These are phyloP conservation scores for Chrysogorgia sp. DNA, from an alignment of 92 coral and sea anemone species.

Conservation along the genomic window DNA sequence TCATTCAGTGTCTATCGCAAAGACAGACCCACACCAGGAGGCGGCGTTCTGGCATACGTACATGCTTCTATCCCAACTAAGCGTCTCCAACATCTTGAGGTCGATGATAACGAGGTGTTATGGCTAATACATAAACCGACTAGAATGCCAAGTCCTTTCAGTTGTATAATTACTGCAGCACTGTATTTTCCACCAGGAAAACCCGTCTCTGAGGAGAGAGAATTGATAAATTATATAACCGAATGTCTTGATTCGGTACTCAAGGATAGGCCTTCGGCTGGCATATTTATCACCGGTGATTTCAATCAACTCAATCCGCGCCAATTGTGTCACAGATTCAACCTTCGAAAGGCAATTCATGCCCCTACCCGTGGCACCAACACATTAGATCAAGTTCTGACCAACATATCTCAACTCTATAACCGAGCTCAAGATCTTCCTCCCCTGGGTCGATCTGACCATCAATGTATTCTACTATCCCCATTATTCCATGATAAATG, in stretches of 20 bases:
- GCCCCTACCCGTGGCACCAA: conserved; percentile 36
- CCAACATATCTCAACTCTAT: conserved; percentile 19
- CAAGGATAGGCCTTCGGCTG: conserved; percentile 25
- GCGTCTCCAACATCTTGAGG: conserved; percentile 47
- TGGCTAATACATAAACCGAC: conserved; percentile 61
- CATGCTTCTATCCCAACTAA: conserved; percentile 61
- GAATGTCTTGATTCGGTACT: conserved; percentile 39
- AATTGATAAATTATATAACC: conserved; percentile 29
- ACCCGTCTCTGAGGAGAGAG: conserved; percentile 7
- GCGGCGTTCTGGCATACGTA: too few species aligned
- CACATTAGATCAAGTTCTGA: conserved; percentile 17
- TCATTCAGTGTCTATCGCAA: conserved; percentile 30
- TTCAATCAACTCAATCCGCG: conserved; percentile 5
- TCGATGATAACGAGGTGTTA: conserved; percentile 53
- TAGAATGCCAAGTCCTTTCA: conserved; percentile 29
- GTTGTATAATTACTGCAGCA: conserved; percentile 34
- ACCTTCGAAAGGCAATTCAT: conserved; percentile 2
- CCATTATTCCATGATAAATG: conserved; percentile 8
- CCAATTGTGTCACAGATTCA: conserved; percentile 20
- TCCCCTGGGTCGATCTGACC: conserved; percentile 44
- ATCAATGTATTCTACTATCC: conserved; percentile 48
- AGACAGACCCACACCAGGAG: too few species aligned
- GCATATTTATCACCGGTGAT: conserved; percentile 28
- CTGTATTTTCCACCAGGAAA: conserved; percentile 18
- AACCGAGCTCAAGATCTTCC: conserved; percentile 11